These are phyloP conservation scores for Decapterus maruadsi DNA, from an alignment of 2,797 vertebrate species.

Conservation along the genomic window DNA sequence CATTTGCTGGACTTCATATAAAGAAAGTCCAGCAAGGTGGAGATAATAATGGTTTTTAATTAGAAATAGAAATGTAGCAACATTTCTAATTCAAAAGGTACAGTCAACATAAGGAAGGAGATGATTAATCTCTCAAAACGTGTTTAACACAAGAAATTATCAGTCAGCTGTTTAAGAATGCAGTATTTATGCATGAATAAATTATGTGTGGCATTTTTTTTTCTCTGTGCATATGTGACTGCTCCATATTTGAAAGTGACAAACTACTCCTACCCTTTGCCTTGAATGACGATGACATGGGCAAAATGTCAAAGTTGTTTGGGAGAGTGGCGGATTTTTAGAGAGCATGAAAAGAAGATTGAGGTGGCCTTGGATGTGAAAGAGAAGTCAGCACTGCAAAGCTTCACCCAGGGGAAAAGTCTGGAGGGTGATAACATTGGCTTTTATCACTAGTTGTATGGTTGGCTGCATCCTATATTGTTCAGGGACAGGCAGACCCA, in stretches of 20 bases:
- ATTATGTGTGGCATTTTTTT: background rate
- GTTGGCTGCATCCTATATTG: conserved; percentile 80
- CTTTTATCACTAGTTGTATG: conserved; percentile 81
- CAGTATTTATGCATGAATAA: background rate
- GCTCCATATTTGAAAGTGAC: conserved; percentile 20
- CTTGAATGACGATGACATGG: too few species aligned
- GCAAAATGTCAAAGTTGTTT: conserved; percentile 15
- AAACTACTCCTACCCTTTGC: conserved; percentile 9
- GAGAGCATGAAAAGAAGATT: conserved; percentile 31
- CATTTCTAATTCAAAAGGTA: background rate
- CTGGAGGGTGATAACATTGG: conserved; percentile 76
- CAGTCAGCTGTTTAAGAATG: background rate
- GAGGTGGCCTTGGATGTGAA: conserved; percentile 35
- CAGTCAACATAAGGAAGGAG: background rate
- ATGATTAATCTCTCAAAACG: background rate
- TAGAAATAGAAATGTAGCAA: too few species aligned
- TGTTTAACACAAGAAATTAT: background rate
- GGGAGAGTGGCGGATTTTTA: conserved; percentile 12
- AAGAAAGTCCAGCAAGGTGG: background rate
- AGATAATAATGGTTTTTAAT: background rate
- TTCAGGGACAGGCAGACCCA: conserved; percentile 71
- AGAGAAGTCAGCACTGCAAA: conserved; percentile 42
- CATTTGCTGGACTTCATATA: background rate
- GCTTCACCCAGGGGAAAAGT: conserved; percentile 61
- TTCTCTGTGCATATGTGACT: background rate